phyloP scores from a whole-genome alignment of 2,797 vertebrate species.

The Petrocephalus schoutedeni region DNA sequence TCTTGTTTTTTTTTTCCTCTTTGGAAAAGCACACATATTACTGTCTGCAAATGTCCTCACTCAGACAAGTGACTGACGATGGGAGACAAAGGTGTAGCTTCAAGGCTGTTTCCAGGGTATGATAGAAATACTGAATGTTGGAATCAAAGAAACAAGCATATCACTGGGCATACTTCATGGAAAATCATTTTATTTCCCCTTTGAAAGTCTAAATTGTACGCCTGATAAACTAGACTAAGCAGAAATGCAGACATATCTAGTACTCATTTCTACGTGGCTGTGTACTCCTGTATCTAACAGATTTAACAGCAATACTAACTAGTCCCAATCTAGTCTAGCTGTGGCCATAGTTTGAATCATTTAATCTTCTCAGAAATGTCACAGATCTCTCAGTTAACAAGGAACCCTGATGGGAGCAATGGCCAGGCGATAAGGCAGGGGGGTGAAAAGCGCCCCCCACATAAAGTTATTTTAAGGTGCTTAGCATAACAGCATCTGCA shows the following conservation, averaged over 20 bases:
- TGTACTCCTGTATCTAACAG: neutral
- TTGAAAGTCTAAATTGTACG: neutral
- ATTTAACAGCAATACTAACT: neutral
- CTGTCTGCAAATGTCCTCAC: neutral
- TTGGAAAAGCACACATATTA: neutral
- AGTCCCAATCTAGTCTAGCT: neutral
- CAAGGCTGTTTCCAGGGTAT: neutral
- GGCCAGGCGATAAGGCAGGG: neutral
- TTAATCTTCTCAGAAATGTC: neutral
- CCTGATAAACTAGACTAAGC: neutral
- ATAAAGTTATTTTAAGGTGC: neutral
- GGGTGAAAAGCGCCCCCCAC: neutral
- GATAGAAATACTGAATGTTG: neutral
- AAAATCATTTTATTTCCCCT: neutral
- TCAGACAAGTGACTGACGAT: neutral
- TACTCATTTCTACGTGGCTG: neutral
- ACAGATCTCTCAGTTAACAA: neutral
- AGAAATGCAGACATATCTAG: neutral
- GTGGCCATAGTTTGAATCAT: neutral
- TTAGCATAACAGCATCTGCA: slow-evolving; percentile 62
- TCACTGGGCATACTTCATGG: neutral
- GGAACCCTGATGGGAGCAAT: neutral
- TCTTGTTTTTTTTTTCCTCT: neutral
- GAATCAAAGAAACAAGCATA: neutral
- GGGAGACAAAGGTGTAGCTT: neutral